Base-by-base conservation (phyloP, 2,888 invertebrate genomes). In the Drosophila ezoana region DNA sequence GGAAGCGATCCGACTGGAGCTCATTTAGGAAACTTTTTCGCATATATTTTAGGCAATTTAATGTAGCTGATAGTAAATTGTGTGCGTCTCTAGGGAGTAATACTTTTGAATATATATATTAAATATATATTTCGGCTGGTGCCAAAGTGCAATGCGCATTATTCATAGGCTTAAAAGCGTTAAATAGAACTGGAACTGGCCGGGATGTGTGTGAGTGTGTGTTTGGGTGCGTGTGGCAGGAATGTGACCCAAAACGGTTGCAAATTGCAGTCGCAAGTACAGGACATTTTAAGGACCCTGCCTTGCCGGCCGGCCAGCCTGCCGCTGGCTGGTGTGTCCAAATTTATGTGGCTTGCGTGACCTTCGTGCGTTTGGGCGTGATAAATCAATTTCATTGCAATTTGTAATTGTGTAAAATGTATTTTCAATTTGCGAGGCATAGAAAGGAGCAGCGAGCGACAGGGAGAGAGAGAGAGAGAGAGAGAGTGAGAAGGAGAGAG, bases 341-440 rank as follows among this genome's bases (percentile, higher is more conserved):
- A 87, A 85, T 85, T 87, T 85, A 85, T 85, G 87, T 75, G 87
- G 67, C 75, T 76, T 80, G 80, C 87, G 80, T 85, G 85, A 85
- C 85, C 85, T 85, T 85, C 82, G 68, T 84, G 78, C 76, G 78
- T 72, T 76, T 82, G 66, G 79, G 82, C 76, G 82, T 87, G 82
- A 85, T 85, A 85, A 85, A 85, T 85, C 85, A 85, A 87, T 87
- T 85, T 80, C 82, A 87, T 80, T 81, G 85, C 82, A 87, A 87
- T 85, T 85, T 84, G 84, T 85, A 87, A 85, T 85, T 85, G 85
- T 87, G 87, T 78, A 85, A 85, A 85, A 85, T 85, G 87, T 84
- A 80, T 85, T 87, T 87, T 85, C 85, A 85, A 85, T 85, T 85
- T 87, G 74, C 57, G 20, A 32, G 23, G 9, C 8, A 38, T 38